These are phyloP conservation scores for Thecocarcelia acutangulata DNA, from an alignment of 2,888 invertebrate genomes.

Conservation along the genomic window DNA sequence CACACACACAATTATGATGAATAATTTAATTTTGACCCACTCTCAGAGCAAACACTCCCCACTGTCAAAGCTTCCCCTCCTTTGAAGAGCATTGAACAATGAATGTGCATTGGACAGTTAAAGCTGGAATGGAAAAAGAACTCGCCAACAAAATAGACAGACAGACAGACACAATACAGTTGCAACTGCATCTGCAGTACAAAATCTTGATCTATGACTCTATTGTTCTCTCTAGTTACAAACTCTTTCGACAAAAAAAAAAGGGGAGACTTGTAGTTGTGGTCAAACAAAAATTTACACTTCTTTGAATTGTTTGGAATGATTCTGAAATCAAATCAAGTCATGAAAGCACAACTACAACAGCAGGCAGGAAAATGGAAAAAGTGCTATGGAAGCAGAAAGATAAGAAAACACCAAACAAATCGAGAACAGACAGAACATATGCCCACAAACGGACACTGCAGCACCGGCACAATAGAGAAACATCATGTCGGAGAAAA, in stretches of 20 bases:
- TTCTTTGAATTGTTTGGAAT: conserved; percentile 23
- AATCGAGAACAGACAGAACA: conserved; percentile 54
- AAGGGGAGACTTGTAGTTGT: conserved; percentile 35
- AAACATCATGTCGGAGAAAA: conserved; percentile 25
- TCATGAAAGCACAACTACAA: conserved; percentile 28
- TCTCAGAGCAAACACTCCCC: conserved; percentile 16
- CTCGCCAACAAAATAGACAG: neutral
- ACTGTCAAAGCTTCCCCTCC: conserved; percentile 8
- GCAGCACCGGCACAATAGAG: conserved; percentile 23
- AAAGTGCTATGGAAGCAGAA: conserved; percentile 62
- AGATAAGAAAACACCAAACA: conserved; percentile 63
- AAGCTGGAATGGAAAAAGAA: neutral
- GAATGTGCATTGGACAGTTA: conserved; percentile 45
- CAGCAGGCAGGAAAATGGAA: conserved; percentile 5
- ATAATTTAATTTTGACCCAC: conserved; percentile 51
- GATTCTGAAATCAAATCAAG: conserved; percentile 56
- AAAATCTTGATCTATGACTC: conserved; percentile 68
- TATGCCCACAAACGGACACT: conserved; percentile 51
- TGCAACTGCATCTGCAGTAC: conserved; percentile 67
- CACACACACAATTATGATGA: conserved; percentile 58
- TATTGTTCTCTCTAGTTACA: conserved; percentile 45
- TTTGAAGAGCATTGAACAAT: conserved; percentile 23
- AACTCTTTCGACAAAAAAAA: neutral
- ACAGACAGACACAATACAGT: conserved; percentile 37
- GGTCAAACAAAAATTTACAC: conserved; percentile 42